A percentile compares a stretch with the other conserved stretches of the same genome.
Conservation (phyloP, 1,140 invertebrate species). For the Vanessa atalanta region DNA sequence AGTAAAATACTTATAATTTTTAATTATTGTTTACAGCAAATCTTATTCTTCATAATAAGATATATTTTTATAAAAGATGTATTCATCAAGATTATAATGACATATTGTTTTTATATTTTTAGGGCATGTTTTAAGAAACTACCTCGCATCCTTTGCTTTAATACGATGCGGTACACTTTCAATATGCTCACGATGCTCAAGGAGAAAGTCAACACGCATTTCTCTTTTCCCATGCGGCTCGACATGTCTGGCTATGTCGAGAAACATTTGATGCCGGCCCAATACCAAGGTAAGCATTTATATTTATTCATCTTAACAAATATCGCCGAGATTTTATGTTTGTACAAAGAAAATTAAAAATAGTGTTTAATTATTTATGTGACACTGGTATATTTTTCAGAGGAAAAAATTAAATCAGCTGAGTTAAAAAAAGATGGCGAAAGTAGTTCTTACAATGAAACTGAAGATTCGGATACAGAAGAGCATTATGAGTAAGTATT, state of each 20-base stretch:
- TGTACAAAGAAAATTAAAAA: too few species aligned
- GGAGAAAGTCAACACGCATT: constrained; percentile 98
- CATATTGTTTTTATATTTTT: background rate
- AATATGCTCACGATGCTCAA: constrained; percentile 99
- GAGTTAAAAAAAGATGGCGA: constrained; percentile 76
- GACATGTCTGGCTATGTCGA: constrained; percentile 98
- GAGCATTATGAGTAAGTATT: constrained; percentile 77
- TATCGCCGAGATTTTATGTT: too few species aligned
- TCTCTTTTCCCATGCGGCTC: constrained; percentile 95
- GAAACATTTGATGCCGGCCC: constrained; percentile 94
- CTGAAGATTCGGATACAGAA: constrained; percentile 68
- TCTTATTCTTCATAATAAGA: too few species aligned
- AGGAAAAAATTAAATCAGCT: constrained; percentile 81
- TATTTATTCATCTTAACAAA: too few species aligned
- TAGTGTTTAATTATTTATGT: background rate
- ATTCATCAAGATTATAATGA: background rate
- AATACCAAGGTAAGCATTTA: constrained; percentile 83
- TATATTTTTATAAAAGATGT: too few species aligned
- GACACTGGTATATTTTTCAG: constrained; percentile 52
- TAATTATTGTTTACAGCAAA: too few species aligned
- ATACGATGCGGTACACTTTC: constrained; percentile 99
- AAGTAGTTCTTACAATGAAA: constrained; percentile 62
- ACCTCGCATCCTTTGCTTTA: constrained; percentile 96
- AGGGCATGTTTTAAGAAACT: constrained; percentile 97
- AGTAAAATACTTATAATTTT: too few species aligned